Base-by-base conservation (phyloP, 2,113 vertebrate species). In the Scartelaos histophorus region DNA sequence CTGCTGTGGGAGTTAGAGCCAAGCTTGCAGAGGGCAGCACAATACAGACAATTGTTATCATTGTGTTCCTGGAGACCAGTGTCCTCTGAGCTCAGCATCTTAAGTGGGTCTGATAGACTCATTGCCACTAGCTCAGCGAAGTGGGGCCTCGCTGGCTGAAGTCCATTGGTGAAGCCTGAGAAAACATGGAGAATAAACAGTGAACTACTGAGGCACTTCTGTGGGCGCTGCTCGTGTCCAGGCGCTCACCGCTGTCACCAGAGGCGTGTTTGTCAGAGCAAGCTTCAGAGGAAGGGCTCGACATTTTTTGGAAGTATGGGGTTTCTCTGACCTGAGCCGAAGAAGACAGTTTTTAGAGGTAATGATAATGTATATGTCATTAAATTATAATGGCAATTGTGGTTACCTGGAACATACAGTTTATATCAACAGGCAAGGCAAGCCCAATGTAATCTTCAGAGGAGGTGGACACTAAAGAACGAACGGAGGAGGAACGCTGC, bases 371-470 rank as follows among this genome's bases (percentile, higher is more conserved):
- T 17, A 19, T 38, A 38, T 64, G n/a, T 35, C 21, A 38, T n/a
- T 64, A 1, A 16, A 29, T 17, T 61, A 34, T 19, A 19, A 19
- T 3, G 16, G 29, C 19, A 43, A 19, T 43, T 0, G 19, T 38
- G 5, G 45, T 67, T 45, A 67, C 71, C 93, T 97, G 95, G 87
- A 97, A 96, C 93, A 97, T 95, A 82, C 95, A 94, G 58, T 94
- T 96, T 82, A 97, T 95, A 84, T 96, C 94, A 67, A 95, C 88
- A 1, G 96, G 96, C 47, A 97, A 93, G 67, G 95, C 95, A 68
- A 96, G 93, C 46, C 96, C 96, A 69, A 97, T 96, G 69, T 95
- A 97, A 90, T 96, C 95, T 71, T 97, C 96, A 0, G 92, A 95
- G 75, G 94, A 94, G 53, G 92, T 95, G 82, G 95, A 96, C 56